Evolutionary conservation across 2,113 vertebrate genomes (phyloP).

Genomic region (Cairina moschata): DNA sequence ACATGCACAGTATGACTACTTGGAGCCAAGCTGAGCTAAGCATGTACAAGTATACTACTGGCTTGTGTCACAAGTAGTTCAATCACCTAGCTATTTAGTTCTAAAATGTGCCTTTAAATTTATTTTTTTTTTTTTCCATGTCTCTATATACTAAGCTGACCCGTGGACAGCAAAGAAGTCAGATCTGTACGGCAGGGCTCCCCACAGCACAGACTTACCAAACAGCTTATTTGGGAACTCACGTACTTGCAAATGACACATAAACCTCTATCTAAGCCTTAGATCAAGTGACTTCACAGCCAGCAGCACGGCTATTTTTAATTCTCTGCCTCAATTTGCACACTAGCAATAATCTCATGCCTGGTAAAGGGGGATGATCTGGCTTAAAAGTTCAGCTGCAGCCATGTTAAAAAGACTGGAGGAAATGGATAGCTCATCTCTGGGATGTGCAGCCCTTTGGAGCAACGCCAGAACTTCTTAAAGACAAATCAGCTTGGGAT

Average conservation of each 20-base stretch:
- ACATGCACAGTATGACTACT: not conserved
- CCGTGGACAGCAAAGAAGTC: not conserved
- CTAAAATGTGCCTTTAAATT: not conserved
- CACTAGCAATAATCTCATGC: conserved; percentile 53
- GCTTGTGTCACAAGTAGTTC: not conserved
- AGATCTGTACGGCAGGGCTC: not conserved
- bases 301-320: conserved; percentile 1
- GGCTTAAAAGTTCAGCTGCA: conserved; percentile 77
- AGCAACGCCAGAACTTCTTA: conserved; percentile 45
- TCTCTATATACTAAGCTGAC: not conserved
- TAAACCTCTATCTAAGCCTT: conserved; percentile 11
- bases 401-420: conserved; percentile 76
- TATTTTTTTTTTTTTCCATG: not conserved
- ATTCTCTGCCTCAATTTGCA: conserved; percentile 25
- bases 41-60: not conserved
- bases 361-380: conserved; percentile 75
- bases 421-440: conserved; percentile 68
- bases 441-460: conserved; percentile 65
- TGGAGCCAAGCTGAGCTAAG: not conserved
- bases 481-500: conserved; percentile 59
- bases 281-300: conserved; percentile 30
- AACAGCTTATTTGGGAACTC: not conserved
- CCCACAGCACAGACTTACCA: not conserved
- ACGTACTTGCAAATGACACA: not conserved
- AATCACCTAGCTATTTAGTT: not conserved